phyloP scores from a whole-genome alignment of 2,797 vertebrate species.

The Crenuchus spilurus region DNA sequence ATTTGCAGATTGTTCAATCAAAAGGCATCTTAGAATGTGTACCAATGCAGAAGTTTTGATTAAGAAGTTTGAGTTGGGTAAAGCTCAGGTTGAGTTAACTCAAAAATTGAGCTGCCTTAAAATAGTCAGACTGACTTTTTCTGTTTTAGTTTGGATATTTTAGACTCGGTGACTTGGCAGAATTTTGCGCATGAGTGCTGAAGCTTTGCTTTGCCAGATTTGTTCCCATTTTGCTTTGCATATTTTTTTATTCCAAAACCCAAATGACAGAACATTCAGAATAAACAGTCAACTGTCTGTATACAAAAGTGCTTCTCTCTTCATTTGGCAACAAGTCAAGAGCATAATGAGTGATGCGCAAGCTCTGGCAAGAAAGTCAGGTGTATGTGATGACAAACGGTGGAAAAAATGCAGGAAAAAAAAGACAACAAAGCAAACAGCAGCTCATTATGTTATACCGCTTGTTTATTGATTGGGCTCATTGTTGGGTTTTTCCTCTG shows the following conservation, averaged over 20 bases:
- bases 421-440: slow-evolving; percentile 11
- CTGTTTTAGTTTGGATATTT: no score
- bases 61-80: no score
- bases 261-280: slow-evolving; percentile 10
- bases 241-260: slow-evolving; percentile 11
- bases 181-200: no score
- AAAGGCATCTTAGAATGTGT: no score
- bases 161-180: no score
- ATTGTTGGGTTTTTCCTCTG: slow-evolving; percentile 39
- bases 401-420: slow-evolving; percentile 31
- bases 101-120: no score
- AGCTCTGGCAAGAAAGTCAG: slow-evolving; percentile 38
- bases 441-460: slow-evolving; percentile 48
- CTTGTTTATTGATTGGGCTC: slow-evolving; percentile 54
- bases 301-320: slow-evolving; percentile 43
- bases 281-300: slow-evolving; percentile 5
- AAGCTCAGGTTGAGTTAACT: no score
- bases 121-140: no score
- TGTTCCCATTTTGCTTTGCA: neutral
- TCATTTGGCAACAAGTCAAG: slow-evolving; percentile 36
- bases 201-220: no score
- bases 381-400: slow-evolving; percentile 35
- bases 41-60: no score
- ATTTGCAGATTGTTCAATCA: no score
- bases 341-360: slow-evolving; percentile 19